These are phyloP conservation scores for Autographa gamma DNA, from an alignment of 2,888 invertebrate genomes.

Conservation along the genomic window DNA sequence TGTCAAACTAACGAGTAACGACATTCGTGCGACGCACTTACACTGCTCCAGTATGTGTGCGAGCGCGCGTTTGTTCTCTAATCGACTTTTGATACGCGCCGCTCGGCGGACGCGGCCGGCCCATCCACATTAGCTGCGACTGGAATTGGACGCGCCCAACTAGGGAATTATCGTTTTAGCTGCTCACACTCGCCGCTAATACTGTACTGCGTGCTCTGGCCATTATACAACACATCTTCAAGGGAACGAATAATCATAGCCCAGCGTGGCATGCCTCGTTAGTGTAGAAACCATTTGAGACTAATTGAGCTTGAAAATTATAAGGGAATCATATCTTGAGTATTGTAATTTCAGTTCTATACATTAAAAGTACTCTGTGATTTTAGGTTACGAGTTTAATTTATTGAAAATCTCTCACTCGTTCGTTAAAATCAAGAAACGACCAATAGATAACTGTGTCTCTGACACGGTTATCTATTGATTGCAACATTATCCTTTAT, in stretches of 20 bases:
- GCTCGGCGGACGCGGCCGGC: constrained; percentile 26
- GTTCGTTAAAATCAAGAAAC: background rate
- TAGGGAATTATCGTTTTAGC: constrained; percentile 49
- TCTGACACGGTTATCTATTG: background rate
- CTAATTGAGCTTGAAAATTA: constrained; percentile 31
- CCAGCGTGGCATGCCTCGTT: constrained; percentile 14
- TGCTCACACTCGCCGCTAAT: constrained; percentile 31
- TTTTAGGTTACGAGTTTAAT: background rate
- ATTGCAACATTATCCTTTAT: constrained; percentile 22
- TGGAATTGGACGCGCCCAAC: constrained; percentile 51
- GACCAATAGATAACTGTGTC: no score
- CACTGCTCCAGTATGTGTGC: background rate
- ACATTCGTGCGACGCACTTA: constrained; percentile 25
- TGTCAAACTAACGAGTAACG: constrained; percentile 43
- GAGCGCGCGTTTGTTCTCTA: constrained; percentile 42
- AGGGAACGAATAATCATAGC: constrained; percentile 42
- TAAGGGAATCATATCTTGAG: background rate
- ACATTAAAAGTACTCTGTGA: background rate
- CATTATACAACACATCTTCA: constrained; percentile 22
- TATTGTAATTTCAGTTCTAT: background rate
- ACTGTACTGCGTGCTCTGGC: constrained; percentile 19
- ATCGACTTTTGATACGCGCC: constrained; percentile 56
- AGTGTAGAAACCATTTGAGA: constrained; percentile 19
- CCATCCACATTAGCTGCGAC: constrained; percentile 43
- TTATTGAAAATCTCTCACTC: background rate